phyloP scores from a whole-genome alignment of 2,113 vertebrate species.

The Heterocephalus glaber region DNA sequence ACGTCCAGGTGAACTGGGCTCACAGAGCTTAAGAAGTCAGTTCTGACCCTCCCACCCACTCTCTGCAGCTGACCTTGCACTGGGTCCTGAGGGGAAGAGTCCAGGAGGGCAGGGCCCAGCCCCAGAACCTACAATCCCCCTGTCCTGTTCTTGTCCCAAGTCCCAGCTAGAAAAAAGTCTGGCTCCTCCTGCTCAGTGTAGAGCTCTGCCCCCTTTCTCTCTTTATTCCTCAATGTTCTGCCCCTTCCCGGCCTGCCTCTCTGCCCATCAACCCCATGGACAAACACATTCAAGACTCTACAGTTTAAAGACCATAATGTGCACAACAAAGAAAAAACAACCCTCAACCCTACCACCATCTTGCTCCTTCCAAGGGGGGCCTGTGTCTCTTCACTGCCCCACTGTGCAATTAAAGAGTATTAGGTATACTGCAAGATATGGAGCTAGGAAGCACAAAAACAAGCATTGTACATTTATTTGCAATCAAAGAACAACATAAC shows the following conservation, averaged over 20 bases:
- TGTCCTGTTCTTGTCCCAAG: neutral
- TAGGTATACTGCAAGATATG: neutral
- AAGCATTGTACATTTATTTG: neutral
- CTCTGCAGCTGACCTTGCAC: neutral
- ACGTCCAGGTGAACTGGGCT: neutral
- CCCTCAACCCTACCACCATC: neutral
- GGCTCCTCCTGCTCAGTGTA: too few species aligned
- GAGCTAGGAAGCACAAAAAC: neutral
- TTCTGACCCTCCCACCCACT: rapidly evolving
- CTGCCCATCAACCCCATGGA: neutral
- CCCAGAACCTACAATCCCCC: rapidly evolving
- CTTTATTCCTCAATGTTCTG: rapidly evolving
- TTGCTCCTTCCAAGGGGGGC: neutral
- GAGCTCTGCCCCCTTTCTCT: rapidly evolving
- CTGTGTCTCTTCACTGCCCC: neutral
- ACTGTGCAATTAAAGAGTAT: neutral
- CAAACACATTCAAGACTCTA: neutral
- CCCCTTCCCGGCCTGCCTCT: too few species aligned
- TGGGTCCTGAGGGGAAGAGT: neutral
- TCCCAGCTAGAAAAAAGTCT: too few species aligned
- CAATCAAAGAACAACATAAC: constrained; percentile 35
- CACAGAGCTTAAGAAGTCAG: neutral
- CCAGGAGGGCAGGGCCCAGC: neutral
- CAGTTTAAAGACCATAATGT: neutral
- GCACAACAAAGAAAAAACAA: neutral